Conservation (phyloP, 2,888 invertebrate genomes). For the Anticlea derivata region DNA sequence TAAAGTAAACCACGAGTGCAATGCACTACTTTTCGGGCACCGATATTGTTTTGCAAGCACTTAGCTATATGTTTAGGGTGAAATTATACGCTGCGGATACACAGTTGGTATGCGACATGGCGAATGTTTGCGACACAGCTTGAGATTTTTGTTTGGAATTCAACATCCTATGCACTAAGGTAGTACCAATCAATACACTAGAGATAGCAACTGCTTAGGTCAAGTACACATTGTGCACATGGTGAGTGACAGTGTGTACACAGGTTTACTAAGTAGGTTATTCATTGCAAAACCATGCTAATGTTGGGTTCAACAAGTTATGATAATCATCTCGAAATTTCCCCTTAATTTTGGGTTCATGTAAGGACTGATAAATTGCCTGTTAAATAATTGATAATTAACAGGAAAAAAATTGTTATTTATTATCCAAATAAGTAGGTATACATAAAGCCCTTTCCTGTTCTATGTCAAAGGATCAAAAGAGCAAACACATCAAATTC, state of each 20-base stretch:
- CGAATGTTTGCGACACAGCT: constrained; percentile 17
- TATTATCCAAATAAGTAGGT: too few relatives aligned
- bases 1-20: constrained; percentile 50
- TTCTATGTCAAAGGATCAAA: too few relatives aligned
- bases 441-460: too few relatives aligned
- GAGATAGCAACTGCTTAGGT: constrained; percentile 3
- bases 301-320: constrained; percentile 25
- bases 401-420: too few relatives aligned
- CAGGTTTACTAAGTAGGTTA: neutral
- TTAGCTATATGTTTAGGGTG: constrained; percentile 2
- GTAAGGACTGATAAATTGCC: too few relatives aligned
- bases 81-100: neutral
- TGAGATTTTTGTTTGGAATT: constrained; percentile 16
- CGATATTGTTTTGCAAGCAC: constrained; percentile 1
- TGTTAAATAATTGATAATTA: too few relatives aligned
- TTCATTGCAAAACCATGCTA: constrained; percentile 13
- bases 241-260: constrained; percentile 2
- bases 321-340: constrained; percentile 9
- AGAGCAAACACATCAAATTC: too few relatives aligned
- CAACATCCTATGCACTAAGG: constrained; percentile 19
- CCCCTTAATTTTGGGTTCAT: neutral
- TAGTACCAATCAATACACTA: constrained; percentile 26
- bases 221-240: constrained; percentile 16
- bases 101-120: neutral
- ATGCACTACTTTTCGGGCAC: constrained; percentile 18